phyloP scores from a whole-genome alignment of 2,888 invertebrate genomes.

The Asteroscopus sphinx region DNA sequence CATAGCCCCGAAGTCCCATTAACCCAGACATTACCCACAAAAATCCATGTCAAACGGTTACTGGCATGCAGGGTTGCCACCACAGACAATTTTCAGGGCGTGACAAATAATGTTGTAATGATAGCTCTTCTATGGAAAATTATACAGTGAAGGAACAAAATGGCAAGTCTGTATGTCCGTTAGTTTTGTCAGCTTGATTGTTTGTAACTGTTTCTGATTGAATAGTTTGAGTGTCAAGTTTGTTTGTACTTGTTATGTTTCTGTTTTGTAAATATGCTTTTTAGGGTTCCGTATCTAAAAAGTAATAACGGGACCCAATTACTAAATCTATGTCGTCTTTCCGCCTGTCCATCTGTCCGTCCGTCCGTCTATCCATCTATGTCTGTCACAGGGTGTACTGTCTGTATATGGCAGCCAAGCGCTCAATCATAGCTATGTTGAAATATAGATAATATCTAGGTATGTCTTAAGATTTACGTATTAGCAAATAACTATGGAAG shows the following conservation, averaged over 20 bases:
- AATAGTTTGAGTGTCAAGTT: constrained; percentile 24
- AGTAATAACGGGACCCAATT: no score
- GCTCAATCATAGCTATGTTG: no score
- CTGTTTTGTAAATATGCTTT: neutral
- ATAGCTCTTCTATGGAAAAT: constrained; percentile 52
- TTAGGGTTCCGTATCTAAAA: no score
- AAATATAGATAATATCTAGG: no score
- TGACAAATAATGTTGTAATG: constrained; percentile 69
- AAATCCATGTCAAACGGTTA: constrained; percentile 62
- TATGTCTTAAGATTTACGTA: no score
- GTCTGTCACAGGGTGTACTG: no score
- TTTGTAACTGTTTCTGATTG: constrained; percentile 52
- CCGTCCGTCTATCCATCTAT: no score
- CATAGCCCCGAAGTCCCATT: constrained; percentile 50
- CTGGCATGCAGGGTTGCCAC: constrained; percentile 55
- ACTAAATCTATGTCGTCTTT: no score
- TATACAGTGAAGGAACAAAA: constrained; percentile 40
- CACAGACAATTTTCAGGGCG: constrained; percentile 73
- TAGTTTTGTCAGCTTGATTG: constrained; percentile 53
- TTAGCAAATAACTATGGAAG: no score
- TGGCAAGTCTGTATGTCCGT: constrained; percentile 41
- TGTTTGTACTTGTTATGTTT: neutral
- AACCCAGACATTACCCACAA: constrained; percentile 54
- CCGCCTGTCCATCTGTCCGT: no score
- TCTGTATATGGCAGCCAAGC: no score